These are phyloP conservation scores for Zapus hudsonius DNA, from an alignment of 2,113 vertebrate species.

Conservation along the genomic window DNA sequence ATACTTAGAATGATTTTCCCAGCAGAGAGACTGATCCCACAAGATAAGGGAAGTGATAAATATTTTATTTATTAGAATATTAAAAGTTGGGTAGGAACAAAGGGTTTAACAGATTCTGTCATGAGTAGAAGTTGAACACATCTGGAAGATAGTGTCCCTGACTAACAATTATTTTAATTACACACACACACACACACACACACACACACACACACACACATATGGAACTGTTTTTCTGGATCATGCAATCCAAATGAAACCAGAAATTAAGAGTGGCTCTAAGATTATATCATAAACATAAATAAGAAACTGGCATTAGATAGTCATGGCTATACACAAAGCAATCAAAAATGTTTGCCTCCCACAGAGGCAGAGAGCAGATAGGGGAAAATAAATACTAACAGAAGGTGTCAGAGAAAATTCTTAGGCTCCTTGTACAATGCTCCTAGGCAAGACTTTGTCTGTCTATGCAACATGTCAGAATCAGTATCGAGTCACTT, in stretches of 20 bases:
- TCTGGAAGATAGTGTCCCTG: background rate
- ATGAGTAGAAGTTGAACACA: background rate
- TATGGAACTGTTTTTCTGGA: background rate
- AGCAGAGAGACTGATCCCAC: background rate
- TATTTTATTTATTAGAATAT: background rate
- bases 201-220: no score
- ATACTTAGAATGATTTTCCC: background rate
- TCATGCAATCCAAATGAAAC: background rate
- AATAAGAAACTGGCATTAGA: background rate
- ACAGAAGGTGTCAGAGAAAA: background rate
- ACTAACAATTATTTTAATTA: no score
- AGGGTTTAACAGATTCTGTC: background rate
- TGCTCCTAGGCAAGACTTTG: background rate
- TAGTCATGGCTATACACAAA: background rate
- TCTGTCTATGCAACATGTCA: no score
- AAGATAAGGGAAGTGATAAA: background rate
- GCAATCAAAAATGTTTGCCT: background rate
- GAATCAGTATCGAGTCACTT: no score
- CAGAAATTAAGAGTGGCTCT: background rate
- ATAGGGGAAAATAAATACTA: background rate
- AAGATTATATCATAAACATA: background rate
- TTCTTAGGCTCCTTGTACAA: background rate
- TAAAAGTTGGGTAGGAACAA: background rate
- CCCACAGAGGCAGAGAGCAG: background rate
- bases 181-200: no score